Conservation (phyloP, 2,888 invertebrate species). For the Agrilus biguttatus region DNA sequence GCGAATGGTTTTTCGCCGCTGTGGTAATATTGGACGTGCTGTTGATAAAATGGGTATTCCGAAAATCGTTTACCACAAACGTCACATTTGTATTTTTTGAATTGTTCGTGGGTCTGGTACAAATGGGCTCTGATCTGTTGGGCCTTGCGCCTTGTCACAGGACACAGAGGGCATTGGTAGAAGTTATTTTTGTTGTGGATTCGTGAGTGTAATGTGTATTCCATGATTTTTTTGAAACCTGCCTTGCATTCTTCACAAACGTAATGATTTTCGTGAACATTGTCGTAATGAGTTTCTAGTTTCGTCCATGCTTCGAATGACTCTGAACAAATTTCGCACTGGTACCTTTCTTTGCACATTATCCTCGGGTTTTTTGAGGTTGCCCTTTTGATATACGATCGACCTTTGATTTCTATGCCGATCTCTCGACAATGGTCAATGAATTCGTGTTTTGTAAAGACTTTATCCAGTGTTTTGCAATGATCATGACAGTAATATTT, state of each 20-base stretch:
- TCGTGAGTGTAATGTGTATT: conserved; percentile 26
- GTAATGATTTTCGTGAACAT: conserved; percentile 11
- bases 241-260: conserved; percentile 14
- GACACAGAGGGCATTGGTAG: conserved; percentile 27
- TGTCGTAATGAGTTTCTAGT: conserved; percentile 21
- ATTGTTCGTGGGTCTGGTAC: conserved; percentile 9
- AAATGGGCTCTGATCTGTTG: conserved; percentile 24
- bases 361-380: conserved; percentile 4
- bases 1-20: conserved; percentile 22
- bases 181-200: conserved; percentile 23
- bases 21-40: conserved; percentile 18
- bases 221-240: conserved; percentile 19
- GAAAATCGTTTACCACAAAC: not conserved
- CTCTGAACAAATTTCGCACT: conserved; percentile 27
- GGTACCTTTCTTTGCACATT: conserved; percentile 11
- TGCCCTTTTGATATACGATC: conserved; percentile 5
- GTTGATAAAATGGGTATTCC: not conserved
- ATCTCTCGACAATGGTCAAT: conserved; percentile 4
- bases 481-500: conserved; percentile 6
- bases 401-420: conserved; percentile 3
- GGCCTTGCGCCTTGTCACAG: conserved; percentile 21
- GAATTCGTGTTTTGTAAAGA: conserved; percentile 6
- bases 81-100: not conserved
- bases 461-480: not conserved
- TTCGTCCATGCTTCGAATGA: conserved; percentile 20